Base-by-base conservation (phyloP, 2,797 vertebrate species). In the Decapterus maruadsi region DNA sequence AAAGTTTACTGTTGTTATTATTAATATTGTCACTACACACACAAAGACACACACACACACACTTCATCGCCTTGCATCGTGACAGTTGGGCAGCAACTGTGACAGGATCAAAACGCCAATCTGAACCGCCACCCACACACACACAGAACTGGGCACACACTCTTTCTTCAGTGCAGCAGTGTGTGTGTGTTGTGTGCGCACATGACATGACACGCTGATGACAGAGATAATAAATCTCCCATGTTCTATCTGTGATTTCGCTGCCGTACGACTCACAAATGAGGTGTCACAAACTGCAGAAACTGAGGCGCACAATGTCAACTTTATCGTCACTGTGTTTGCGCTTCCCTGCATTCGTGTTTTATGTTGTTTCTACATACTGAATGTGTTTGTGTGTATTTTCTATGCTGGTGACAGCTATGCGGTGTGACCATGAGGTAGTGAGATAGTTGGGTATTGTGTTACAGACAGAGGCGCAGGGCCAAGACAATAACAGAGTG, bases 401-500 rank as follows among this genome's bases (percentile, higher is more conserved):
- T 69, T 59, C 66, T 42, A 26, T 46, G 60, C 40, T 65, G 81
- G 16, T 84, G 87, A 86, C 85, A 88, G 83, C 75, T 84, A 88
- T 83, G 83, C 29, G 12, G 65, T 65, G 60, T 71, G 81, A 81
- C 81, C 83, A 81, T 75, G 83, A 80, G 65, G 77, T 67, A 72
- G 71, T 75, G 76, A 82, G 42, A 88, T 75, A 36, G 69, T 72
- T 77, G 45, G 83, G 88, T 56, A 58, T 89, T 85, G 73, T 86
- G 84, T 93, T 92, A 73, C 89, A 64, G 69, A 77, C 59, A 56
- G 72, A 73, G 77, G 62, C 77, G 40, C 19, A 45, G 19, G 60
- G 71, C 84, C 63, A 63, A 73, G 70, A 75, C 77, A 80, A 67
- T 69, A 79, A 77, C 68, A 69, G 72, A 31, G 51, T 20, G 55